Base-by-base conservation (phyloP, 2,797 vertebrate genomes). In the Tachyglossus aculeatus region DNA sequence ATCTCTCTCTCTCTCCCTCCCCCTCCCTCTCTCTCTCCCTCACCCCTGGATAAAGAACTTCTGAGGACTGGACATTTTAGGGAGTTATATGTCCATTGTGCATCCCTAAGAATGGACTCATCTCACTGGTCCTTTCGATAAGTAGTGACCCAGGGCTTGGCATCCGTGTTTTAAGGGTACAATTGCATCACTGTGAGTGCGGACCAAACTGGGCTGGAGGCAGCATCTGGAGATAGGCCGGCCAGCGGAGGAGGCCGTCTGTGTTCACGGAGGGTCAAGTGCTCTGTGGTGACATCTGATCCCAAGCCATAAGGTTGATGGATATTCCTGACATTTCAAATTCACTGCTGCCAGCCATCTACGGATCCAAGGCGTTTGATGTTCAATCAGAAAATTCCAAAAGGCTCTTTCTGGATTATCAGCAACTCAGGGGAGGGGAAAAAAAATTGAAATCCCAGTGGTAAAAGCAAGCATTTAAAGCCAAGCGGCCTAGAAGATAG, bases 361-460 rank as follows among this genome's bases (percentile, higher is more conserved):
- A 43, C 66, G 63, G 22, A 2, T 81, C 85, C 85, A 74, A 74
- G 81, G 82, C 62, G 80, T 77, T 85, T 85, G 74, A 84, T 78
- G 74, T 75, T 60, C 73, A 86, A 83, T 87, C 86, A 86, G 51
- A 78, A 83, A 84, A 86, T 83, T 83, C 45, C 40, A 84, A 70
- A 86, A 83, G 77, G 33, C 19, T 41, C 61, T 77, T 87, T 86
- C 85, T 72, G 82, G 80, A 84, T 82, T 84, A 87, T 87, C 81
- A 88, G 67, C 67, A 83, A 45, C 74, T 71, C 75, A 72, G 70
- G 62, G 75, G 57, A 45, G 21, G 41, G 37, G 22, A 60, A 48
- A 31, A 63, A 63, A 53, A 25, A 41, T 69, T 14, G 56, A 55
- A 78, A 71, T 32, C 22, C 34, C 34, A 65, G 61, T 4, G 43